Conservation (phyloP, 2,113 vertebrate species). For the Pagrus major region DNA sequence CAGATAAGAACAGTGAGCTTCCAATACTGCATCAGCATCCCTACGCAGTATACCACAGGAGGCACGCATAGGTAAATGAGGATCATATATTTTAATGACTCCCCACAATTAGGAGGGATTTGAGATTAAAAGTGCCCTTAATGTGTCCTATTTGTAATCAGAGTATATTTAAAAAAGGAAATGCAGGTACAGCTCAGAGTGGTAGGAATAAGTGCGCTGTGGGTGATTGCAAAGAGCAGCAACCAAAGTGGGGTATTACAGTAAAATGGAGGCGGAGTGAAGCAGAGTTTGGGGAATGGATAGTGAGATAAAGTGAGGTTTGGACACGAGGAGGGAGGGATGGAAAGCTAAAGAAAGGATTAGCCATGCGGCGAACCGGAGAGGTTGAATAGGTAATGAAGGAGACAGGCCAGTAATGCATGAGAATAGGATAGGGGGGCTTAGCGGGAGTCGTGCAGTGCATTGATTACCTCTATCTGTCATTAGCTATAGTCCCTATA, state of each 20-base stretch:
- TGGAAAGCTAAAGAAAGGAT: slow-evolving; percentile 77
- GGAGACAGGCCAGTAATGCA: slow-evolving; percentile 75
- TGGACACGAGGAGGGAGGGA: slow-evolving; percentile 54
- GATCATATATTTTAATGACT: slow-evolving; percentile 30
- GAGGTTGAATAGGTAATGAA: slow-evolving; percentile 79
- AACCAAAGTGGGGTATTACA: slow-evolving; percentile 46
- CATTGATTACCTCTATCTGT: slow-evolving; percentile 80
- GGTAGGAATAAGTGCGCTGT: neutral
- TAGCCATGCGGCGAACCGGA: slow-evolving; percentile 72
- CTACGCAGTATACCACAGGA: neutral
- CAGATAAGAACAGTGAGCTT: slow-evolving; percentile 50
- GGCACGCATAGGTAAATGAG: neutral
- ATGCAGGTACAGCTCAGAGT: slow-evolving; percentile 9
- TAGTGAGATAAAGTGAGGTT: slow-evolving; percentile 61
- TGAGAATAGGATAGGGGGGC: slow-evolving; percentile 76
- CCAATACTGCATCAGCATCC: slow-evolving; percentile 27
- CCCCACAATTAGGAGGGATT: slow-evolving; percentile 31
- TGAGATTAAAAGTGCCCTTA: slow-evolving; percentile 27
- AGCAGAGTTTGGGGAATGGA: slow-evolving; percentile 64
- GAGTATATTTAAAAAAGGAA: slow-evolving; percentile 27
- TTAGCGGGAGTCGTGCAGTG: slow-evolving; percentile 75
- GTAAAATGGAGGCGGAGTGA: slow-evolving; percentile 53
- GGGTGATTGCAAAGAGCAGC: slow-evolving; percentile 25
- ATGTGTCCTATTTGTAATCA: slow-evolving; percentile 42
- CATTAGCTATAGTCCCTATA: slow-evolving; percentile 74